A percentile compares a stretch with the other conserved stretches of the same genome.
phyloP scores from a whole-genome alignment of 1,140 invertebrate genomes.

The Galleria mellonella region DNA sequence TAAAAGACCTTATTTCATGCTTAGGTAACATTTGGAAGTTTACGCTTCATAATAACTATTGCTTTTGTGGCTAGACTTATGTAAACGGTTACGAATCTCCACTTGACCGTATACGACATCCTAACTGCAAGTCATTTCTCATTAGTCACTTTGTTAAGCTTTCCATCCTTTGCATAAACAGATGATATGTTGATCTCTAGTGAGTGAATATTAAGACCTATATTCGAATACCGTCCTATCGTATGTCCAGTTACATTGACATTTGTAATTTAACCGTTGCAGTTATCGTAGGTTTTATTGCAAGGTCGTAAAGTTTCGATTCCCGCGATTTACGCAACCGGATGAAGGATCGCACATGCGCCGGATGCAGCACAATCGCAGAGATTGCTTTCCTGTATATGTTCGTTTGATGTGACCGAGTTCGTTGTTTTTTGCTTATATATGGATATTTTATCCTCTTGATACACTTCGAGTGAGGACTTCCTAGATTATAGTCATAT shows the following conservation, averaged over 20 bases:
- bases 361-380: constrained; percentile 32
- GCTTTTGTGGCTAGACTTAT: neutral
- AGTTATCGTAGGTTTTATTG: constrained; percentile 4
- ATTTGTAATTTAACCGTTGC: neutral
- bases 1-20: no score
- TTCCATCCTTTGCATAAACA: constrained; percentile 7
- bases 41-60: no score
- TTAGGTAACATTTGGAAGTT: no score
- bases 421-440: constrained; percentile 7
- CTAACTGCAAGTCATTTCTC: constrained; percentile 20
- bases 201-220: no score
- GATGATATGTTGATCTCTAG: no score
- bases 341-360: constrained; percentile 17
- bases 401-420: constrained; percentile 3
- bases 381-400: constrained; percentile 37
- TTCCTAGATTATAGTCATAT: neutral
- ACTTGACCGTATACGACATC: constrained; percentile 21
- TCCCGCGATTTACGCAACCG: constrained; percentile 7
- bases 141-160: constrained; percentile 17
- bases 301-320: constrained; percentile 12
- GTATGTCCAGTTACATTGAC: neutral
- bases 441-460: neutral
- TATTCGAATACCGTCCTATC: no score
- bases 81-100: constrained; percentile 1
- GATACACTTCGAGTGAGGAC: neutral